Conservation (phyloP, 2,888 invertebrate genomes). For the Amblyjoppa proteus region DNA sequence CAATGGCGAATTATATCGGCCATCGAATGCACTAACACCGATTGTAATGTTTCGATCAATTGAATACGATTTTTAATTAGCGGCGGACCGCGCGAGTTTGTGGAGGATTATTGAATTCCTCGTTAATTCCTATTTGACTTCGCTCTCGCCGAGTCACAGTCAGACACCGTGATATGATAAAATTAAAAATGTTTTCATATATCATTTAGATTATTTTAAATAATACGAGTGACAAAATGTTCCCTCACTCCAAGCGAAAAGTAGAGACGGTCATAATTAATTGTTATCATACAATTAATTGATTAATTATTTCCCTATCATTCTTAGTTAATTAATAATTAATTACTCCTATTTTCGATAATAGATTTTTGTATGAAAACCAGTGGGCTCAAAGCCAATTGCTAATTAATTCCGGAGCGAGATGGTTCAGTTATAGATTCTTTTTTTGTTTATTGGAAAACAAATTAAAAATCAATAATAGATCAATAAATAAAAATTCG, state of each 20-base stretch:
- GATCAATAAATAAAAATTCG: neutral
- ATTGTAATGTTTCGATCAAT: conserved; percentile 51
- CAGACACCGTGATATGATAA: neutral
- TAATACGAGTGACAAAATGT: neutral
- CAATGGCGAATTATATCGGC: conserved; percentile 43
- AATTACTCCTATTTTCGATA: neutral
- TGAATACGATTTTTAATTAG: conserved; percentile 40
- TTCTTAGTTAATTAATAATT: neutral
- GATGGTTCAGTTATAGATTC: neutral
- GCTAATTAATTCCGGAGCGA: neutral
- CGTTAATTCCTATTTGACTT: neutral
- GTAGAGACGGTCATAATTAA: neutral
- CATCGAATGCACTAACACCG: conserved; percentile 24
- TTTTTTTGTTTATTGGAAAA: neutral
- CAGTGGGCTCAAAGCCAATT: neutral
- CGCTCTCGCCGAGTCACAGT: neutral
- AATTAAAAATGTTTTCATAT: neutral
- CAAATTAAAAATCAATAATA: neutral
- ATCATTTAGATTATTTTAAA: neutral
- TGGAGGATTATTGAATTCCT: conserved; percentile 11
- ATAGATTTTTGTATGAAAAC: neutral
- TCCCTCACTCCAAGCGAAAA: neutral
- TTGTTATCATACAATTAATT: neutral
- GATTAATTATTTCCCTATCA: neutral
- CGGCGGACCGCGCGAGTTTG: conserved; percentile 1